A percentile compares a stretch with the other conserved stretches of the same genome.
Evolutionary conservation across 92 coral and sea anemone species (phyloP).

Genomic region (Paragorgia papillata): DNA sequence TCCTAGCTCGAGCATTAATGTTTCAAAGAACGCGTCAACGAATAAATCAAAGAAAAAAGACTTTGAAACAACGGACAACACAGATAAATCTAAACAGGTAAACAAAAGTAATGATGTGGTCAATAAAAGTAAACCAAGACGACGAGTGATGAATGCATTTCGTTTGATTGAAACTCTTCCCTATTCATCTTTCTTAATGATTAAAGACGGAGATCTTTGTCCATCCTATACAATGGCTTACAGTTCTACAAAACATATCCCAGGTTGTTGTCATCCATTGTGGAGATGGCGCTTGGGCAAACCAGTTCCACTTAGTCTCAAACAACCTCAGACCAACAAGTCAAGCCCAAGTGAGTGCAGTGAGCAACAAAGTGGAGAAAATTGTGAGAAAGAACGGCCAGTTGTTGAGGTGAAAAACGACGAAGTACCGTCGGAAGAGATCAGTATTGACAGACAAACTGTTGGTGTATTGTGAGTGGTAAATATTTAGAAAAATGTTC

Average conservation of each 20-base stretch:
- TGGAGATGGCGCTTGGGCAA: conserved; percentile 43
- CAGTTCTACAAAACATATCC: conserved; percentile 1
- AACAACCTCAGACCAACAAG: not conserved
- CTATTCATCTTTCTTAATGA: conserved; percentile 19
- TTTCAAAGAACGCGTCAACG: not conserved
- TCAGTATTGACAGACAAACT: too few relatives aligned
- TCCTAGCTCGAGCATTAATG: not conserved
- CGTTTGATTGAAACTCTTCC: conserved; percentile 38
- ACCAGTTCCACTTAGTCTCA: conserved; percentile 11
- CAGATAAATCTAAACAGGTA: not conserved
- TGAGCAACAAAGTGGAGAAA: not conserved
- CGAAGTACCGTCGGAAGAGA: too few relatives aligned
- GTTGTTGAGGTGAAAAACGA: too few relatives aligned
- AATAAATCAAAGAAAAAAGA: not conserved
- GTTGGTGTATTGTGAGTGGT: too few relatives aligned
- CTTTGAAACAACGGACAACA: not conserved
- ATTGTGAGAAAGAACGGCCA: not conserved
- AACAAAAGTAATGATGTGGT: not conserved
- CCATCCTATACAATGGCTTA: conserved; percentile 36
- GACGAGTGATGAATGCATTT: conserved; percentile 12
- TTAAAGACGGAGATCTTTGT: conserved; percentile 36
- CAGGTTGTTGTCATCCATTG: conserved; percentile 37
- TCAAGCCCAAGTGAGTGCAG: not conserved
- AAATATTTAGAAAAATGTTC: too few relatives aligned
- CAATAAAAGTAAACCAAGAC: conserved; percentile 1